Percentiles rank a stretch among this genome's conserved stretches.
These are phyloP conservation scores for Siderastrea radians DNA, from an alignment of 92 coral and sea anemone genomes.

Conservation along the genomic window DNA sequence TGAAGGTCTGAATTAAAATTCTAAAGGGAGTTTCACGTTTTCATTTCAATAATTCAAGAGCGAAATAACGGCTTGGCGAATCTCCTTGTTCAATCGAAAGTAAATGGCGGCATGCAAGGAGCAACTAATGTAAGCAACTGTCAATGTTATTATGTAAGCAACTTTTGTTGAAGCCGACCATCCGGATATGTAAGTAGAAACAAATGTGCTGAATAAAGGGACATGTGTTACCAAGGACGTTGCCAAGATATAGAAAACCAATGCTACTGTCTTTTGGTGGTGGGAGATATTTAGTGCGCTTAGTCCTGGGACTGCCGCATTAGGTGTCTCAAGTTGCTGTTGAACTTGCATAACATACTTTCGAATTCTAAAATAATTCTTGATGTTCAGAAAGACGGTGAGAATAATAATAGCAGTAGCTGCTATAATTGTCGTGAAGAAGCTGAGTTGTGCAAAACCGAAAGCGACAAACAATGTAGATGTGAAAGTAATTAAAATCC, in stretches of 20 bases:
- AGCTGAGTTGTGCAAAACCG: background rate
- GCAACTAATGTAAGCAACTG: background rate
- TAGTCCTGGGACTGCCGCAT: background rate
- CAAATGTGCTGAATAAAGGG: conserved; percentile 5
- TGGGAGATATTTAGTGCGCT: background rate
- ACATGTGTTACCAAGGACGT: background rate
- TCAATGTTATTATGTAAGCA: background rate
- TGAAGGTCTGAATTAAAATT: too few species aligned
- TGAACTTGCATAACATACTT: conserved; percentile 9
- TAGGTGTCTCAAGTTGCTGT: conserved; percentile 20
- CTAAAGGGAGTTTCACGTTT: background rate
- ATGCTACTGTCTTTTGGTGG: background rate
- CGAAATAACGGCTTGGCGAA: background rate
- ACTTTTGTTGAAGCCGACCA: background rate
- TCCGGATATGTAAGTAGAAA: background rate
- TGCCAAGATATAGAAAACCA: conserved; percentile 9
- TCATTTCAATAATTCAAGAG: background rate
- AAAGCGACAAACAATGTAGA: background rate
- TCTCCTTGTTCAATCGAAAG: background rate
- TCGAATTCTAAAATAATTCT: conserved; percentile 16
- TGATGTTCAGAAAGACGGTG: background rate
- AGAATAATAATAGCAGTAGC: background rate
- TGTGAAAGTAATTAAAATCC: background rate
- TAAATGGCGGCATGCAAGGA: background rate
- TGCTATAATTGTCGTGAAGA: background rate